Percentiles rank a stretch among this genome's conserved stretches.
These are phyloP conservation scores for Sterna hirundo DNA, from an alignment of 2,113 vertebrate species.

Conservation along the genomic window DNA sequence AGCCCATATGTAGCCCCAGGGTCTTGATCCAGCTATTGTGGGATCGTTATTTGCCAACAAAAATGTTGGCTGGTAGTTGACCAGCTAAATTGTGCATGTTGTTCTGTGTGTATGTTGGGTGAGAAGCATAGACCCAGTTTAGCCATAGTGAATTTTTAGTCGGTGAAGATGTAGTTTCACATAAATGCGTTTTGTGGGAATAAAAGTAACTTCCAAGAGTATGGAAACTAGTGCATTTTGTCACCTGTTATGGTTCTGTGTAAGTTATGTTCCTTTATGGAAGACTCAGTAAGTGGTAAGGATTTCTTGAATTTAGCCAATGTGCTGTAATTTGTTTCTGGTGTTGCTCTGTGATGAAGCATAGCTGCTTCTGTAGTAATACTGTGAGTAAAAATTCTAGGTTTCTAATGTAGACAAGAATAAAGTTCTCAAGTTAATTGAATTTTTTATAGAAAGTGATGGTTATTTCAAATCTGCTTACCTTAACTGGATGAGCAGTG, in stretches of 20 bases:
- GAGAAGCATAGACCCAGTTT: not conserved
- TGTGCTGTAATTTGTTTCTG: not conserved
- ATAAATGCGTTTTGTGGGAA: not conserved
- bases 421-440: not conserved
- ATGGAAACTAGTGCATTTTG: not conserved
- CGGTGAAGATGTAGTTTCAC: not conserved
- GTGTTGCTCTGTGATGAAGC: not conserved
- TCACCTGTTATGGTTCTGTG: not conserved
- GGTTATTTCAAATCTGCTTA: not conserved
- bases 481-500: not conserved
- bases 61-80: not conserved
- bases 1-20: not conserved
- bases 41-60: not conserved
- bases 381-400: not conserved
- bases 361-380: not conserved
- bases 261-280: not conserved
- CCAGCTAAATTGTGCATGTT: not conserved
- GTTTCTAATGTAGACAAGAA: not conserved
- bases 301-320: not conserved
- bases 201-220: not conserved
- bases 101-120: not conserved
- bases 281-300: not conserved
- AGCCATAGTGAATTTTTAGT: not conserved
- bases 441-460: not conserved
- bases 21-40: not conserved